Evolutionary conservation across 2,888 invertebrate species (phyloP), one percentile per base, ranked within the genome.

Genomic region (Sinohyriopsis cumingii): DNA sequence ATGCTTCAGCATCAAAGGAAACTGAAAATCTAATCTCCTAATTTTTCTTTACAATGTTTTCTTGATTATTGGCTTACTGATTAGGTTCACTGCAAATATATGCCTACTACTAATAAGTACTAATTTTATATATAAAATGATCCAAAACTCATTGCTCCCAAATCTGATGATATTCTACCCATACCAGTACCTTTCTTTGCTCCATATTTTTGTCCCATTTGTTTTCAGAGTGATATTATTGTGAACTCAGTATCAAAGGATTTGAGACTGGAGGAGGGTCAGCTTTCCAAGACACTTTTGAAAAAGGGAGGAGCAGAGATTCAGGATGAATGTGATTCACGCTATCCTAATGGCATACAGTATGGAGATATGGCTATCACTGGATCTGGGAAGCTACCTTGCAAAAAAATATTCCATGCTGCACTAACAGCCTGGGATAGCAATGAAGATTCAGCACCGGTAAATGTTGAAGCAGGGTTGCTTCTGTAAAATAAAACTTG

Each of bases 181-280:
- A 9, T 9, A 45, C 1, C 28, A 45, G 45, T 45, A 12, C 12
- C 2, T 0, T 45, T 45, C 12, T 12, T 45, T 45, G 12, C 2
- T 45, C 45, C 45, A 45, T 45, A 3, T 1, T 45, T 45, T n/a
- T n/a, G 1, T 24, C n/a, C 54, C 24, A 55, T 63, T 53, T 24
- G 7, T 56, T 68, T 53, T 24, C 72, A 87, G 87, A 83, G 79
- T 56, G 84, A 86, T 75, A 81, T 83, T 0, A 79, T 87, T 55
- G 84, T 87, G 9, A 86, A 86, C 70, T 81, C 85, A 2, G 76
- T 80, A 20, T 78, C 77, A 5, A 65, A 77, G 28, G 77, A 77
- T 24, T 73, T 87, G 55, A 71, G 81, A 20, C 72, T 87, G 33
- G 68, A 59, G 19, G 73, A 73, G 60, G 86, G 86, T 0, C 75